A percentile compares a stretch with the other conserved stretches of the same genome.
These are phyloP conservation scores for Galaxias olidus DNA, from an alignment of 2,797 vertebrate species.

Conservation along the genomic window DNA sequence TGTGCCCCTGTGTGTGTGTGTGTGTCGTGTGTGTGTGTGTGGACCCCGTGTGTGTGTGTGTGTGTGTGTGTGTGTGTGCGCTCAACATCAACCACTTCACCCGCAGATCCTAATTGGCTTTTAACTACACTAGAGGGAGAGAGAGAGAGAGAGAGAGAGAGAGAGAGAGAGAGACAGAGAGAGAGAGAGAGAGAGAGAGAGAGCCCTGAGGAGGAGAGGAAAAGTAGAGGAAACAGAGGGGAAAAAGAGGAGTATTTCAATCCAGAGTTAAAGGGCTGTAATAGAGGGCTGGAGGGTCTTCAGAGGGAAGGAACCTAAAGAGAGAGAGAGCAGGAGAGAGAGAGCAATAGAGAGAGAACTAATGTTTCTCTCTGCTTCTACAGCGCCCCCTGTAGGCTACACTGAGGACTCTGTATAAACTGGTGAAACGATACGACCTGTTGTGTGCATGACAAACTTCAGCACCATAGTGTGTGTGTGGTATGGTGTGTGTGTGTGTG, in stretches of 20 bases:
- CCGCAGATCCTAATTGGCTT: no score
- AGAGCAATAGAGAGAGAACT: neutral
- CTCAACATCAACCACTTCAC: no score
- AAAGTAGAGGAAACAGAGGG: neutral
- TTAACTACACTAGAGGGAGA: neutral
- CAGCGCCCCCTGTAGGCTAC: no score
- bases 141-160: neutral
- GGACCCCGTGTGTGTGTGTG: no score
- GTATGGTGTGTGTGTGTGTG: neutral
- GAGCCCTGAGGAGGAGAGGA: neutral
- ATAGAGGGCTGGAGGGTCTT: no score
- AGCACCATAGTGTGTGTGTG: neutral
- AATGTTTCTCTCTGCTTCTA: neutral
- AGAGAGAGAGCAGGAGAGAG: neutral
- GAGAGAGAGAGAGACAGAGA: neutral
- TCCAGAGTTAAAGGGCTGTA: neutral
- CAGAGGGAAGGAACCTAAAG: neutral
- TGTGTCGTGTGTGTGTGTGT: no score
- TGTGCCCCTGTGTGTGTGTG: no score
- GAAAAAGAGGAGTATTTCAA: no score
- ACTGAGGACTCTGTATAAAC: no score
- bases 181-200: slow-evolving; percentile 4
- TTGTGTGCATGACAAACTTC: no score
- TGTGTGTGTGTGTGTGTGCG: no score
- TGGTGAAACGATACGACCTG: no score